Conservation (phyloP, 2,888 invertebrate genomes). For the Pimpla rufipes region DNA sequence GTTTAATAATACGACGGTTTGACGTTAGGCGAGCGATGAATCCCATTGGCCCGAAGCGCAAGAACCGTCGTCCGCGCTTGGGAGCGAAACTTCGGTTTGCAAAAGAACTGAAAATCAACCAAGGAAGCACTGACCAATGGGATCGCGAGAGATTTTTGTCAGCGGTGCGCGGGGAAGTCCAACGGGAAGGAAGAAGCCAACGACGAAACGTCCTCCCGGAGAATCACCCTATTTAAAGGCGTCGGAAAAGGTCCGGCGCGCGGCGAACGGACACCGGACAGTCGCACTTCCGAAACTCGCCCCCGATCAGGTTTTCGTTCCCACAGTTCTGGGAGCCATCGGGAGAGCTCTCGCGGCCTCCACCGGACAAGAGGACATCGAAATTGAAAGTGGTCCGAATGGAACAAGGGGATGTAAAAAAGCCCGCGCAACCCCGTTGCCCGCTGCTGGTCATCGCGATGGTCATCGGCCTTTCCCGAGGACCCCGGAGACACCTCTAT, state of each 20-base stretch:
- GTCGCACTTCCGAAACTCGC: slow-evolving; percentile 67
- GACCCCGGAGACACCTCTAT: slow-evolving; percentile 9
- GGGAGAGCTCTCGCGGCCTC: slow-evolving; percentile 17
- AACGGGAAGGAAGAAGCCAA: slow-evolving; percentile 4
- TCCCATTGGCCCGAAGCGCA: neutral
- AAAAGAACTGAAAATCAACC: neutral
- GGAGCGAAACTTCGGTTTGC: neutral
- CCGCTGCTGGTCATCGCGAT: slow-evolving; percentile 66
- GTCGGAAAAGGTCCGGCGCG: neutral
- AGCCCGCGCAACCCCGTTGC: slow-evolving; percentile 41
- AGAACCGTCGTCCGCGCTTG: neutral
- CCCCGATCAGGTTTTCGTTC: slow-evolving; percentile 85
- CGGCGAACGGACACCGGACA: slow-evolving; percentile 1
- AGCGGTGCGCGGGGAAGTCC: neutral
- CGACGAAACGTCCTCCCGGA: neutral
- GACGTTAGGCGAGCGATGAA: neutral
- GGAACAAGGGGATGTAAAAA: slow-evolving; percentile 48
- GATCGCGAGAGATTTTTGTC: neutral
- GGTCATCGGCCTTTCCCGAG: slow-evolving; percentile 64
- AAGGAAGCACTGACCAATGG: neutral
- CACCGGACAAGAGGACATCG: slow-evolving; percentile 31
- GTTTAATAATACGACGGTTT: neutral
- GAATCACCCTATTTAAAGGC: slow-evolving; percentile 6
- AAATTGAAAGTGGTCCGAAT: slow-evolving; percentile 28
- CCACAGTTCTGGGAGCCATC: slow-evolving; percentile 78